Evolutionary conservation across 1,140 invertebrate genomes (phyloP), one percentile per base, ranked within the genome.

Genomic region (Drosophila equinoxialis): DNA sequence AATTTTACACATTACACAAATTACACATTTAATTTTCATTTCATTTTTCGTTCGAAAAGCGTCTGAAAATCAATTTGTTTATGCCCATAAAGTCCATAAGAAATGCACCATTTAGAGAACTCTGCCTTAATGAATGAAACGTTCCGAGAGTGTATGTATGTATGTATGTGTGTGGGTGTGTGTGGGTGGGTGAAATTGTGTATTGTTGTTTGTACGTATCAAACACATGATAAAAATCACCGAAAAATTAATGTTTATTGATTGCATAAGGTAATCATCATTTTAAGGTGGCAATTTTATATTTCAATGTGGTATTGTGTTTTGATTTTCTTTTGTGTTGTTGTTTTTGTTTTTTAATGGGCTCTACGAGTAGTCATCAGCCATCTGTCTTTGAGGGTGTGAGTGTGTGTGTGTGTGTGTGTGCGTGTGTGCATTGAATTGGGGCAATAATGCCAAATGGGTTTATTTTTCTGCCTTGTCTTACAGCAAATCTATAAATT

Each of bases 211-310:
- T 65, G 65, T 39, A 55, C 39, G 65, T 63, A 65, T 68, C 61
- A 78, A 72, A 72, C 66, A 76, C 71, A 68, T 68, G 51, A 72
- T 66, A 60, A 70, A 76, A 82, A 62, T 70, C 57, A 64, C 62
- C 66, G 17, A 23, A 51, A 51, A 68, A 73, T 55, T 84, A 77
- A 77, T 83, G 64, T 79, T 83, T 77, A 82, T 79, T 65, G 75
- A 81, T 74, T 81, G 51, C 70, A 81, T 66, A 65, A 58, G 57
- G 41, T 60, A 55, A 39, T 58, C 39, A 51, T 51, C 45, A 51
- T 51, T 51, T 51, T 20, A 23, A 51, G 45, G 45, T 51, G 45
- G 45, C 45, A 51, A 51, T 51, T 51, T 23, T 39, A 30, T 13
- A 39, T 39, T 39, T 39, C 37, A 39, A 20, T 51, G 17, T 23